A percentile compares a stretch with the other conserved stretches of the same genome.
These are phyloP conservation scores for Pelvicachromis taeniatus DNA, from an alignment of 2,113 vertebrate species.

Conservation along the genomic window DNA sequence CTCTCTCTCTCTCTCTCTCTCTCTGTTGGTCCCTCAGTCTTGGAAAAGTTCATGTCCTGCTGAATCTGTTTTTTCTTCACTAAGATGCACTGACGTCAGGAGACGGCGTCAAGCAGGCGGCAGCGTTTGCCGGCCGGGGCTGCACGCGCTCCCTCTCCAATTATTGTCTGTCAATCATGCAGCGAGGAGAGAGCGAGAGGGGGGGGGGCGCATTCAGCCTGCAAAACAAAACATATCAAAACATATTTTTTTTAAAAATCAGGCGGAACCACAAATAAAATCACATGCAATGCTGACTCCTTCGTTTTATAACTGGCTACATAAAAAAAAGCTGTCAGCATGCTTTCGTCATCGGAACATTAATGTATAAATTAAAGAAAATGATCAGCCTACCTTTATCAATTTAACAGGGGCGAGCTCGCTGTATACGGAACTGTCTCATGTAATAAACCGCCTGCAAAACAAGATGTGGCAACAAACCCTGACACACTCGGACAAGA, in stretches of 20 bases:
- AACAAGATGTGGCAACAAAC: neutral
- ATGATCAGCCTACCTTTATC: neutral
- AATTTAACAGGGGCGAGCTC: neutral
- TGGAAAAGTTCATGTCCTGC: constrained; percentile 83
- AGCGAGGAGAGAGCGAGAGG: neutral
- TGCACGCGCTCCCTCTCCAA: constrained; percentile 69
- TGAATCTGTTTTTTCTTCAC: constrained; percentile 62
- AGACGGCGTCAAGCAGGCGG: constrained; percentile 86
- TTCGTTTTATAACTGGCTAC: neutral
- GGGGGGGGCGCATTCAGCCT: neutral
- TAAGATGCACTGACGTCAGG: constrained; percentile 82
- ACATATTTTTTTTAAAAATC: neutral
- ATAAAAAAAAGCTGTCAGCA: neutral
- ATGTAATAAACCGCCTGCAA: neutral
- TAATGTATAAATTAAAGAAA: neutral
- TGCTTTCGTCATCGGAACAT: neutral
- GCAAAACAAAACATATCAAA: neutral
- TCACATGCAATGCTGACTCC: neutral
- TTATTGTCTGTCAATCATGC: constrained; percentile 78
- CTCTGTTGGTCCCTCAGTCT: constrained; percentile 6
- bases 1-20: neutral
- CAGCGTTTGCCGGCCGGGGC: constrained; percentile 63
- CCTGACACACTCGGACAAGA: neutral
- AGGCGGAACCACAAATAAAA: neutral
- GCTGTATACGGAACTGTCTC: neutral